Evolutionary conservation across 2,113 vertebrate genomes (phyloP).

Genomic region (Illadopsis cleaveri): DNA sequence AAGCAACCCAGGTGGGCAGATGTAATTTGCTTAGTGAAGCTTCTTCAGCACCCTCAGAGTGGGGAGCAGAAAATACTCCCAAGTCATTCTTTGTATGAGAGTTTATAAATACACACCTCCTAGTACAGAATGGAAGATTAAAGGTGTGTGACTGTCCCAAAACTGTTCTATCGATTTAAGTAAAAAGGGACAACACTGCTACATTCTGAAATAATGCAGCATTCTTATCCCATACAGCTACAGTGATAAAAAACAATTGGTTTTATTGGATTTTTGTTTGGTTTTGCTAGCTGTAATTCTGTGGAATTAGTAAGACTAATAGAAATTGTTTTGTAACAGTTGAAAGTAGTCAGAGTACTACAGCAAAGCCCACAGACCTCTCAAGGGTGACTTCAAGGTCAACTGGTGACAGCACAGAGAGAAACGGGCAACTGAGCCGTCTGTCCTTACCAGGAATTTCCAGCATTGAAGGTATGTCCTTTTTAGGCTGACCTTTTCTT

Average conservation of each 20-base stretch:
- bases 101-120: neutral
- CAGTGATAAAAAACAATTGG: neutral
- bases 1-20: neutral
- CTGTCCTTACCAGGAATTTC: conserved; percentile 73
- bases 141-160: neutral
- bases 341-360: conserved; percentile 55
- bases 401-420: conserved; percentile 47
- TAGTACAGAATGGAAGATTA: neutral
- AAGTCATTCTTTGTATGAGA: neutral
- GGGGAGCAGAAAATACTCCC: neutral
- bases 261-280: neutral
- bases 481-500: neutral
- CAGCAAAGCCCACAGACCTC: conserved; percentile 65
- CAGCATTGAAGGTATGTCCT: conserved; percentile 68
- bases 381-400: conserved; percentile 64
- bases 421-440: conserved; percentile 34
- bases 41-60: neutral
- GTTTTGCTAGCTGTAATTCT: neutral
- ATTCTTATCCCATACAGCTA: neutral
- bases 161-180: neutral
- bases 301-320: neutral
- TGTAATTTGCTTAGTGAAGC: neutral
- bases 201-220: neutral
- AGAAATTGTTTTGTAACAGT: conserved; percentile 31
- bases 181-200: neutral